phyloP scores from a whole-genome alignment of 37 sponge, comb jelly and placozoan species.

The Halichondria panicea region DNA sequence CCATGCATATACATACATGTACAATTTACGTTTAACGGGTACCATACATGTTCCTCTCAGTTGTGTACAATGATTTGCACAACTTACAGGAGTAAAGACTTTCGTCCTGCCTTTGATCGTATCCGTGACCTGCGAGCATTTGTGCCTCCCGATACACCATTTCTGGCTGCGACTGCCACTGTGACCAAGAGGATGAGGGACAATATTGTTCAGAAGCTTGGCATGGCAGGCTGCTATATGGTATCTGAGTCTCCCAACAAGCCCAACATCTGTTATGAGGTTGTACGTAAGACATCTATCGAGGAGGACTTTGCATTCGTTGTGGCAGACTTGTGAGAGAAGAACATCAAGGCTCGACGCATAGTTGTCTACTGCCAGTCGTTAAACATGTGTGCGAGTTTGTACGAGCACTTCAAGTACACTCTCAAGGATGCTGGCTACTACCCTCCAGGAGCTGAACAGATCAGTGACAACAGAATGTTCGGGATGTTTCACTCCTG shows the following conservation, averaged over 20 bases:
- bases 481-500: constrained; percentile 51
- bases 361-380: constrained; percentile 47
- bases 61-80: too few relatives aligned
- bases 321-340: neutral
- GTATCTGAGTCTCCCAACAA: constrained; percentile 46
- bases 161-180: constrained; percentile 28
- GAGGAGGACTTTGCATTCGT: constrained; percentile 1
- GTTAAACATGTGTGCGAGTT: constrained; percentile 40
- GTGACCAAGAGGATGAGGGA: constrained; percentile 9
- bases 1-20: too few relatives aligned
- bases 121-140: constrained; percentile 24
- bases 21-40: too few relatives aligned
- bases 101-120: constrained; percentile 29
- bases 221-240: too few relatives aligned
- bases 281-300: constrained; percentile 1
- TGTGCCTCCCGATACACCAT: constrained; percentile 17
- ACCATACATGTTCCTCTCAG: too few relatives aligned
- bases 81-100: constrained; percentile 34
- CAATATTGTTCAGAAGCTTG: neutral
- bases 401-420: constrained; percentile 32
- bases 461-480: constrained; percentile 31
- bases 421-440: constrained; percentile 18
- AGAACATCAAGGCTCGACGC: constrained; percentile 9
- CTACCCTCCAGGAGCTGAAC: constrained; percentile 35
- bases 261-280: constrained; percentile 44